Evolutionary conservation across 2,888 invertebrate species (phyloP).

Genomic region (Chloroclystis v-ata): DNA sequence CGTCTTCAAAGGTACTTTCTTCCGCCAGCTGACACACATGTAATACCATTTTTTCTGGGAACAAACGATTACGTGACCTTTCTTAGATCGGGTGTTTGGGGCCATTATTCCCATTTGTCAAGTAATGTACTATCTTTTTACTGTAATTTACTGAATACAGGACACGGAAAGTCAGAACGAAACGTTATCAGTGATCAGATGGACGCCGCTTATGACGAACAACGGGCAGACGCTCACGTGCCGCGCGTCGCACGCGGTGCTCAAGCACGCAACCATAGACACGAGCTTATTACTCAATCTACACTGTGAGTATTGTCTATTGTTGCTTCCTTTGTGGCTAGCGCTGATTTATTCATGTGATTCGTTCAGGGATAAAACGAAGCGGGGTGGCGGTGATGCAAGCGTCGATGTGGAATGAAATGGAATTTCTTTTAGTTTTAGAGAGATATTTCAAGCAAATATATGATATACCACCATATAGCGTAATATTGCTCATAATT

Average conservation of each 20-base stretch:
- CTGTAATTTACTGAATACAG: conserved; percentile 62
- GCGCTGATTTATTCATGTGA: too few species aligned
- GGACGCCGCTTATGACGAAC: conserved; percentile 86
- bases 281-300: conserved; percentile 89
- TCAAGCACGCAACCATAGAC: conserved; percentile 85
- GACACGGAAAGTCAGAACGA: conserved; percentile 89
- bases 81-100: too few species aligned
- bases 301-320: conserved; percentile 83
- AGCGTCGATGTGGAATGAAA: too few species aligned
- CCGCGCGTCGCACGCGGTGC: conserved; percentile 86
- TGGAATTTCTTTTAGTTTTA: too few species aligned
- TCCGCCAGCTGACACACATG: not conserved
- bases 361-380: too few species aligned
- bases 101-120: too few species aligned
- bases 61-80: too few species aligned
- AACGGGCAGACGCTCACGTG: conserved; percentile 88
- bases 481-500: too few species aligned
- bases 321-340: not conserved
- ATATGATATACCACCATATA: too few species aligned
- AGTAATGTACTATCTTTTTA: too few species aligned
- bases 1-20: not conserved
- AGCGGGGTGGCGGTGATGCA: too few species aligned
- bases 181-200: conserved; percentile 85
- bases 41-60: not conserved
- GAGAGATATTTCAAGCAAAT: too few species aligned